Evolutionary conservation across 2,113 vertebrate species (phyloP), one percentile per base, ranked within the genome.

Genomic region (Hyperoodon ampullatus): DNA sequence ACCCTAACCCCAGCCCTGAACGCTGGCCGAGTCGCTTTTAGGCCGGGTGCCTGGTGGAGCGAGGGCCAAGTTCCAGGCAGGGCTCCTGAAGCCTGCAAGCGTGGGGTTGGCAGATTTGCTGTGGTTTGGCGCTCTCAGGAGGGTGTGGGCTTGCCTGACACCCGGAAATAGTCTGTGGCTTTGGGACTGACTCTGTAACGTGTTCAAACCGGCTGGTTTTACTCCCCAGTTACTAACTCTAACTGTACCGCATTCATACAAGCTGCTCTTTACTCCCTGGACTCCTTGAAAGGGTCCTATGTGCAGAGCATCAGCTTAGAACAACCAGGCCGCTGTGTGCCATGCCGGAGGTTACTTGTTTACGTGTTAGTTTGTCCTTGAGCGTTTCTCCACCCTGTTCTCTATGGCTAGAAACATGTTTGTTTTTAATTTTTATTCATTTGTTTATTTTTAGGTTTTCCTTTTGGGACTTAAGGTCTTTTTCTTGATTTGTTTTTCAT

Each of bases 151-250:
- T 55, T 1, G 4, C 44, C 13, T 61, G 90, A 35, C 63, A 44
- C 86, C 71, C 4, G 1, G 78, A 89, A 89, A 44, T 35, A 33
- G 72, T 9, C 90, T 95, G 97, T 92, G 97, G 96, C 72, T 97
- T 93, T 60, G 71, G 87, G 86, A 30, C 61, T n/a, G n/a, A 53
- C 2, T 13, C 87, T 30, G 63, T 33, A 16, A 19, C 0, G 0
- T 85, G 92, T 65, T 70, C 68, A 26, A 1, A 39, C 42, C 39
- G 14, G 42, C 58, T 70, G 86, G 42, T 24, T 78, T 87, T 33
- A 12, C n/a, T 81, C 74, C 39, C 78, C 71, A 2, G 12, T 55
- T 16, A 3, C 42, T 28, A 24, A 35, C 61, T n/a, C 7, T 26
- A 47, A 12, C 47, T 58, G 83, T 26, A 3, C 47, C 3, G 4